Percentiles rank a stretch among this genome's conserved stretches.
Conservation (phyloP, 1,140 invertebrate species). For the Meloidogyne chitwoodi region DNA sequence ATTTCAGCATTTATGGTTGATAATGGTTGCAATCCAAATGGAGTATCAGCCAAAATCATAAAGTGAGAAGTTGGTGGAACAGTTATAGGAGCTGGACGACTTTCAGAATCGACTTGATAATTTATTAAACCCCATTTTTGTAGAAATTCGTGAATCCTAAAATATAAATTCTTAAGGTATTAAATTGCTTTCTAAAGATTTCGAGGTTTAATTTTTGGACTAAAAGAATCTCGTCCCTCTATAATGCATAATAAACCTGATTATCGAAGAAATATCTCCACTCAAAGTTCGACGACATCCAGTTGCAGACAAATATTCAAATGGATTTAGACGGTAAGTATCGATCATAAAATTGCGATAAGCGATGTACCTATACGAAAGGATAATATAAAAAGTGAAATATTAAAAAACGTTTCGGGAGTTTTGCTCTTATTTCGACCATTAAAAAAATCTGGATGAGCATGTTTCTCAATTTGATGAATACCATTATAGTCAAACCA, state of each 20-base stretch:
- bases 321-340: slow-evolving; percentile 96
- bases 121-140: slow-evolving; percentile 99
- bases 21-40: slow-evolving; percentile 87
- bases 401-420: slow-evolving; percentile 70
- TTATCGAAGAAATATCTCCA: slow-evolving; percentile 97
- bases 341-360: slow-evolving; percentile 99
- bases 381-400: slow-evolving; percentile 22
- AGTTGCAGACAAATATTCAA: slow-evolving; percentile 96
- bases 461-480: slow-evolving; percentile 89
- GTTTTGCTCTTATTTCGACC: slow-evolving; percentile 97
- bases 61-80: slow-evolving; percentile 96
- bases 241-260: slow-evolving; percentile 67
- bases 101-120: slow-evolving; percentile 92
- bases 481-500: slow-evolving; percentile 99
- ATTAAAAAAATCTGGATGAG: slow-evolving; percentile 96
- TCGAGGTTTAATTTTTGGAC: too few species aligned
- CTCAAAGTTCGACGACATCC: slow-evolving; percentile 93
- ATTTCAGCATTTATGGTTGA: slow-evolving; percentile 70
- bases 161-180: neutral
- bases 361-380: slow-evolving; percentile 73
- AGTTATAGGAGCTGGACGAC: slow-evolving; percentile 87
- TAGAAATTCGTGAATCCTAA: slow-evolving; percentile 78
- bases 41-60: slow-evolving; percentile 94
- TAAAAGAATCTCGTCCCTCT: too few species aligned
- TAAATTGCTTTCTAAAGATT: too few species aligned